A percentile compares a stretch with the other conserved stretches of the same genome.
Evolutionary conservation across 2,113 vertebrate species (phyloP).

Genomic region (Bungarus multicinctus): DNA sequence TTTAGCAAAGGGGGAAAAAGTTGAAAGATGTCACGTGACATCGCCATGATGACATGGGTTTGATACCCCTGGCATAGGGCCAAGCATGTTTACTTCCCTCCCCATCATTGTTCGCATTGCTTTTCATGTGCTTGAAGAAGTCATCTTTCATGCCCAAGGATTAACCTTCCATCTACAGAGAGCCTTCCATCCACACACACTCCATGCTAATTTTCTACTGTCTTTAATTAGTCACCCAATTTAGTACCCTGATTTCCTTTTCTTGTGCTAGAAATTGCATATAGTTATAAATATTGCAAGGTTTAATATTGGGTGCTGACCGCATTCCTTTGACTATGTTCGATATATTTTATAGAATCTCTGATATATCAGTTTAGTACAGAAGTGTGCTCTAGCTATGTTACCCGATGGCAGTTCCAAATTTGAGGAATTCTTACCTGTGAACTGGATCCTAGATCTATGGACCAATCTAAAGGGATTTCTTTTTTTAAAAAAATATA

Average conservation of each 20-base stretch:
- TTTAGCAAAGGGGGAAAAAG: no score
- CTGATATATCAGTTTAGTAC: background rate
- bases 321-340: background rate
- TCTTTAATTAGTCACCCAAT: background rate
- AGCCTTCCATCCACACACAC: background rate
- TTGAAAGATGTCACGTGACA: no score
- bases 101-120: background rate
- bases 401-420: accelerated
- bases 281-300: background rate
- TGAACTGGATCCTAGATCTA: background rate
- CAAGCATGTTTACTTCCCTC: background rate
- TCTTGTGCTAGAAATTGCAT: background rate
- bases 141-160: background rate
- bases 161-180: background rate
- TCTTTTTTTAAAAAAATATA: no score
- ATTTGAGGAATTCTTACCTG: background rate
- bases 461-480: background rate
- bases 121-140: background rate
- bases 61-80: background rate
- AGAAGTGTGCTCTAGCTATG: background rate
- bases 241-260: background rate
- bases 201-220: background rate
- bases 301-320: background rate
- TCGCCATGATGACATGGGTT: no score
- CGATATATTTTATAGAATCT: background rate